Percentiles rank a stretch among this genome's conserved stretches.
Conservation (phyloP, 1,140 invertebrate species). For the Bombus pascuorum region DNA sequence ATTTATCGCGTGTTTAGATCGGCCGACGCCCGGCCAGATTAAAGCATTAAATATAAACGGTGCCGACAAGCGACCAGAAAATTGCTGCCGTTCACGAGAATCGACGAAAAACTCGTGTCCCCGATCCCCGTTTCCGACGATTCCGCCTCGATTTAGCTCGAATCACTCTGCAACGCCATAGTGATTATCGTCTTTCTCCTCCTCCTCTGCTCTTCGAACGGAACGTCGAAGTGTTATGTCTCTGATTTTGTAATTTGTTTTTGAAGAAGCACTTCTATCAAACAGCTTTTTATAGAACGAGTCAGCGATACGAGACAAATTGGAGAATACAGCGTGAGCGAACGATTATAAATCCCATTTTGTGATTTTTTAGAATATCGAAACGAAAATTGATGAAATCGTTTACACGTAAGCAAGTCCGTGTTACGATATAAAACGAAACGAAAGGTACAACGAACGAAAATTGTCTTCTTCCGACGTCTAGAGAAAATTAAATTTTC, state of each 20-base stretch:
- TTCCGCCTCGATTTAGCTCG: background rate
- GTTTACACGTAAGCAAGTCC: no score
- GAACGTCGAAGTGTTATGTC: background rate
- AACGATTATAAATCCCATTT: no score
- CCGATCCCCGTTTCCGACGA: background rate
- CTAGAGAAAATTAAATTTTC: no score
- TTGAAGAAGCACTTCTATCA: no score
- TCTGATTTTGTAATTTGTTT: background rate
- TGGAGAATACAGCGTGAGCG: no score
- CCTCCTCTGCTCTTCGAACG: background rate
- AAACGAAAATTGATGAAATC: no score
- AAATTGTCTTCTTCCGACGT: no score
- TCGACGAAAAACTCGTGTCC: slow-evolving; percentile 4
- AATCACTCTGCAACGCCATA: background rate
- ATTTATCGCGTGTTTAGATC: slow-evolving; percentile 75
- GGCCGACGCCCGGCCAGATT: slow-evolving; percentile 55
- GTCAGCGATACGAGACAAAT: no score
- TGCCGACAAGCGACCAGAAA: slow-evolving; percentile 50
- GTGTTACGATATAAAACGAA: no score
- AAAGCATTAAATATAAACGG: slow-evolving; percentile 64
- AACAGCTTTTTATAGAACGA: no score
- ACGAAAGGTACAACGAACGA: no score
- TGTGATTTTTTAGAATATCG: accelerated
- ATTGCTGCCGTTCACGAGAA: slow-evolving; percentile 39
- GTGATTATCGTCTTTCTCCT: background rate